phyloP scores from a whole-genome alignment of 2,888 invertebrate species.

The Craniophora ligustri region DNA sequence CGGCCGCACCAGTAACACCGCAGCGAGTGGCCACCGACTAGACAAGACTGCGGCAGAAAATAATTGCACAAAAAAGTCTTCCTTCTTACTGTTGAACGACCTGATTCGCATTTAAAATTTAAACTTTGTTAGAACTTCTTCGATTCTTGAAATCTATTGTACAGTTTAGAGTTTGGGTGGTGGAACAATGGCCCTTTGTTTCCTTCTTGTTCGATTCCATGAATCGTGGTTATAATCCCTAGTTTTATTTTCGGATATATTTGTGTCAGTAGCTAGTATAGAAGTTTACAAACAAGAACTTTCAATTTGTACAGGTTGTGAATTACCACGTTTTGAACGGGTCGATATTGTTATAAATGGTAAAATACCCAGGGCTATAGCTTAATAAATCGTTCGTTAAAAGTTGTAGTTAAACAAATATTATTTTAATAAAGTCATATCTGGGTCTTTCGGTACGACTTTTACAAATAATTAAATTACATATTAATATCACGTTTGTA shows the following conservation, averaged over 20 bases:
- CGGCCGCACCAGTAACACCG: constrained; percentile 75
- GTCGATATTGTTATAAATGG: constrained; percentile 88
- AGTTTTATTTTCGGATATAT: constrained; percentile 86
- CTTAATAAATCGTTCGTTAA: constrained; percentile 87
- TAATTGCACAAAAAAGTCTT: constrained; percentile 88
- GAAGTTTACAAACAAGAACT: constrained; percentile 88
- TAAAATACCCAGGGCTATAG: constrained; percentile 87
- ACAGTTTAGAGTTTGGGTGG: constrained; percentile 85
- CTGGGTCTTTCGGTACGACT: constrained; percentile 83
- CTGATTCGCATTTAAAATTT: constrained; percentile 83
- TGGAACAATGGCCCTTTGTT: constrained; percentile 81
- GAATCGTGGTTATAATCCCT: constrained; percentile 87
- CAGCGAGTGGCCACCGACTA: constrained; percentile 69
- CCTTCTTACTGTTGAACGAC: constrained; percentile 87
- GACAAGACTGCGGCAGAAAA: constrained; percentile 67
- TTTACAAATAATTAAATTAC: constrained; percentile 82
- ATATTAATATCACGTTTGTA: constrained; percentile 80
- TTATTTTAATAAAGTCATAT: constrained; percentile 86
- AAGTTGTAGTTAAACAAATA: constrained; percentile 86
- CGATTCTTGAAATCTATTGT: constrained; percentile 84
- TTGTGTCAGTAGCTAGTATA: constrained; percentile 88
- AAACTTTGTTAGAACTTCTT: constrained; percentile 85
- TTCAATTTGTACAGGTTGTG: constrained; percentile 89
- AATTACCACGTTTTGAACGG: constrained; percentile 88
- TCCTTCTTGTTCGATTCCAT: constrained; percentile 87